These are phyloP conservation scores for Taurulus bubalis DNA, from an alignment of 2,113 vertebrate genomes.

Conservation along the genomic window DNA sequence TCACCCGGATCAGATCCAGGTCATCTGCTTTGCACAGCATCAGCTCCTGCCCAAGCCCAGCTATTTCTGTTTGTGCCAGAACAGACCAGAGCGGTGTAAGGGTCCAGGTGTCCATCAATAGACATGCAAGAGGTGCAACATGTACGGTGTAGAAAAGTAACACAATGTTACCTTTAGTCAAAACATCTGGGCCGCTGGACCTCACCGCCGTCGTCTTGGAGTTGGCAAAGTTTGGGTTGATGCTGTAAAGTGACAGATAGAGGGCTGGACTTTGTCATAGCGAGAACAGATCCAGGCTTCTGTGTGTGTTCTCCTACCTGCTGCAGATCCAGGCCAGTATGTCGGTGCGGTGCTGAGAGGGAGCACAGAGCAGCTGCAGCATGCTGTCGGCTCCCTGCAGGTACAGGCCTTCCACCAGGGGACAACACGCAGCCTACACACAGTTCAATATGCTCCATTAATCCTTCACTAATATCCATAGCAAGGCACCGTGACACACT, in stretches of 20 bases:
- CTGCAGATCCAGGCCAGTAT: constrained; percentile 88
- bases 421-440: constrained; percentile 82
- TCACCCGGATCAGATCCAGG: constrained; percentile 86
- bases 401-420: constrained; percentile 84
- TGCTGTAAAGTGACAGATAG: constrained; percentile 51
- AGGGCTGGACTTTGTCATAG: not conserved
- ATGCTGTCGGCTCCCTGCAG: constrained; percentile 84
- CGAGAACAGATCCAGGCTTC: not conserved
- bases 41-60: constrained; percentile 84
- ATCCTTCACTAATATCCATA: not conserved
- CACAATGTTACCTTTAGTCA: constrained; percentile 80
- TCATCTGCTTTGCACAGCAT: constrained; percentile 84
- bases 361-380: constrained; percentile 85
- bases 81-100: not conserved
- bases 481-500: not conserved
- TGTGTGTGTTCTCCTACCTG: constrained; percentile 68
- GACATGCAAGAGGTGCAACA: not conserved
- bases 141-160: not conserved
- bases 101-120: not conserved
- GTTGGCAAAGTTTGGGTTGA: constrained; percentile 69
- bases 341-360: constrained; percentile 85
- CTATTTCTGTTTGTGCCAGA: constrained; percentile 80
- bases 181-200: constrained; percentile 64
- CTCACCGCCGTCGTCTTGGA: constrained; percentile 63
- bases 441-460: not conserved